phyloP scores from a whole-genome alignment of 2,888 invertebrate species.

The Ctena decussata region DNA sequence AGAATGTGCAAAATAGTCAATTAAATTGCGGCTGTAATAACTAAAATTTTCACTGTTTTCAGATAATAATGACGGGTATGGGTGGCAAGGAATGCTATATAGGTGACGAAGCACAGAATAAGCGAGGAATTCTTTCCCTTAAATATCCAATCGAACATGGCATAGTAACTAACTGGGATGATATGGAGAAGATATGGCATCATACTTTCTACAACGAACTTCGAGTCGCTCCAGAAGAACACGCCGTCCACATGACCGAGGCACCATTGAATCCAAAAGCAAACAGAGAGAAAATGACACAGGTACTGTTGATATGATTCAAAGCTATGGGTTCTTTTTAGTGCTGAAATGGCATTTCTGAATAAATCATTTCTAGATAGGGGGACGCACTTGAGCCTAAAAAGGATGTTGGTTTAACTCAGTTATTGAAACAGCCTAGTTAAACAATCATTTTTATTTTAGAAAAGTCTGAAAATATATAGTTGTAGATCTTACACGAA shows the following conservation, averaged over 20 bases:
- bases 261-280: conserved; percentile 96
- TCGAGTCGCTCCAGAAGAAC: conserved; percentile 91
- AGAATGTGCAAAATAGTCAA: too few species aligned
- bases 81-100: conserved; percentile 65
- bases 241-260: conserved; percentile 95
- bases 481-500: too few species aligned
- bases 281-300: conserved; percentile 95
- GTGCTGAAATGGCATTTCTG: too few species aligned
- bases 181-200: conserved; percentile 72
- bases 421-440: too few species aligned
- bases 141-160: conserved; percentile 38
- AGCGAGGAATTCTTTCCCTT: conserved; percentile 27
- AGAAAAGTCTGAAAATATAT: too few species aligned
- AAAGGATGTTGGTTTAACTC: too few species aligned
- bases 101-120: conserved; percentile 33
- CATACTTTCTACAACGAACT: too few species aligned
- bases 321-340: too few species aligned
- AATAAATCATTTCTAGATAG: too few species aligned
- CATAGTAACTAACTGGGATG: conserved; percentile 35
- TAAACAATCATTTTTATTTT: too few species aligned
- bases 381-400: too few species aligned
- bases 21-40: neutral
- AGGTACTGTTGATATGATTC: conserved; percentile 35
- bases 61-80: neutral
- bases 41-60: neutral